These are phyloP conservation scores for Haliclona indistincta DNA, from an alignment of 37 sponge, comb jelly and placozoan genomes.

Conservation along the genomic window DNA sequence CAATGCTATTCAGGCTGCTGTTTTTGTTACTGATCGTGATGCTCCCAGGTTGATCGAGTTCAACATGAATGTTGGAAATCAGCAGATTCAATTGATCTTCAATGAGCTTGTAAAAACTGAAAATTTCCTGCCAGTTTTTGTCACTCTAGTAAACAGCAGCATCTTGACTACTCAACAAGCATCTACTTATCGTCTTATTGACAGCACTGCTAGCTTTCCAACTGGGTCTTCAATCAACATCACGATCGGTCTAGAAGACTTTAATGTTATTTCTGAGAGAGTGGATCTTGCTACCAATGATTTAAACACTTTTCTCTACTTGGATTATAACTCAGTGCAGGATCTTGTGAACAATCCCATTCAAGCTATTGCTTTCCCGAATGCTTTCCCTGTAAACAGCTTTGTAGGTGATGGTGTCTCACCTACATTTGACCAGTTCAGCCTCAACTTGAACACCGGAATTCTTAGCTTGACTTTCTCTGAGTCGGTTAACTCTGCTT, in stretches of 20 bases:
- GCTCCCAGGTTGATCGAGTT: slow-evolving; percentile 61
- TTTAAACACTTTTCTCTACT: slow-evolving; percentile 63
- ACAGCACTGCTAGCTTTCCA: slow-evolving; percentile 41
- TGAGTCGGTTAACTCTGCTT: slow-evolving; percentile 62
- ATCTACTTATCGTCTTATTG: slow-evolving; percentile 39
- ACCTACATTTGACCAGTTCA: slow-evolving; percentile 53
- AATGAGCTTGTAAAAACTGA: slow-evolving; percentile 65
- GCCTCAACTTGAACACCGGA: slow-evolving; percentile 71
- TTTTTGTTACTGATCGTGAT: slow-evolving; percentile 52
- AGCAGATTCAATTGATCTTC: slow-evolving; percentile 64
- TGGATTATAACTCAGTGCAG: slow-evolving; percentile 46
- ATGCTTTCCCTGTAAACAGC: slow-evolving; percentile 66
- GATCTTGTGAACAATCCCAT: slow-evolving; percentile 75
- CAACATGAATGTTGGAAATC: slow-evolving; percentile 61
- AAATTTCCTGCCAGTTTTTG: slow-evolving; percentile 31
- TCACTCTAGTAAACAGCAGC: slow-evolving; percentile 55
- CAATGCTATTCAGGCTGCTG: slow-evolving; percentile 24
- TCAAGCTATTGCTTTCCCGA: slow-evolving; percentile 37
- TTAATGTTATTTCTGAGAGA: slow-evolving; percentile 42
- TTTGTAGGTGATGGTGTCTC: slow-evolving; percentile 58
- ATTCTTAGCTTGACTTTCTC: slow-evolving; percentile 69
- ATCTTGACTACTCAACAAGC: slow-evolving; percentile 28
- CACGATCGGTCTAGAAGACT: slow-evolving; percentile 58
- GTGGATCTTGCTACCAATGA: slow-evolving; percentile 44
- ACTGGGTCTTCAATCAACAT: slow-evolving; percentile 36